phyloP scores from a whole-genome alignment of 2,113 vertebrate genomes.

The Lathamus discolor region DNA sequence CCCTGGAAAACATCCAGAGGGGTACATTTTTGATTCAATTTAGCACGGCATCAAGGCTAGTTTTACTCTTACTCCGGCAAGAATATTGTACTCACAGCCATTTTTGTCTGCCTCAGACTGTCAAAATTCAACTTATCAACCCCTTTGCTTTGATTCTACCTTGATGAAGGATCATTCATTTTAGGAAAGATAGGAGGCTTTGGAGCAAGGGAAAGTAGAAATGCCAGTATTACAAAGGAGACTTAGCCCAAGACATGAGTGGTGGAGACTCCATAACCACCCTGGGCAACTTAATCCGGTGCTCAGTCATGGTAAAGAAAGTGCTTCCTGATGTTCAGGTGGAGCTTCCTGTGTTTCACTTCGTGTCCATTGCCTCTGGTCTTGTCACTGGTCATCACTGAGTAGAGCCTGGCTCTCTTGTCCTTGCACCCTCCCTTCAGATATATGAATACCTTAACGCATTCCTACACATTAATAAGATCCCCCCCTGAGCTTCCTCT shows the following conservation, averaged over 20 bases:
- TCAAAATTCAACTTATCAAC: not conserved
- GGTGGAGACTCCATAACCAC: not conserved
- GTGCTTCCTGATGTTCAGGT: not conserved
- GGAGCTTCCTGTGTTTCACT: not conserved
- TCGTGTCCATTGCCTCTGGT: not conserved
- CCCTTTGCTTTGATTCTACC: not conserved
- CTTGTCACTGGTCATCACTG: not conserved
- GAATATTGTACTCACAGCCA: not conserved
- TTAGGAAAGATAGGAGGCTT: not conserved
- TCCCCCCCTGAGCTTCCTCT: not conserved
- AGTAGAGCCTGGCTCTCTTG: not conserved
- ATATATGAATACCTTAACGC: not conserved
- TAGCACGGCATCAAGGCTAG: not conserved
- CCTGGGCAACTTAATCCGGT: not conserved
- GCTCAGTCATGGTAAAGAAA: not conserved
- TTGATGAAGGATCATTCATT: not conserved
- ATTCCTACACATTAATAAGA: not conserved
- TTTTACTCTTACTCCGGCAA: not conserved
- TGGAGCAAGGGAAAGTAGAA: not conserved
- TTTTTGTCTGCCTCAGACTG: not conserved
- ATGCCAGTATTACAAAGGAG: not conserved
- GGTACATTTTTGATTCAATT: not conserved
- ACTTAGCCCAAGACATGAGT: not conserved
- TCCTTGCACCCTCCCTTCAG: not conserved
- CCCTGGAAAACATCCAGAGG: not conserved